Evolutionary conservation across 2,113 vertebrate species (phyloP), one percentile per base, ranked within the genome.

Genomic region (Marmota flaviventris): DNA sequence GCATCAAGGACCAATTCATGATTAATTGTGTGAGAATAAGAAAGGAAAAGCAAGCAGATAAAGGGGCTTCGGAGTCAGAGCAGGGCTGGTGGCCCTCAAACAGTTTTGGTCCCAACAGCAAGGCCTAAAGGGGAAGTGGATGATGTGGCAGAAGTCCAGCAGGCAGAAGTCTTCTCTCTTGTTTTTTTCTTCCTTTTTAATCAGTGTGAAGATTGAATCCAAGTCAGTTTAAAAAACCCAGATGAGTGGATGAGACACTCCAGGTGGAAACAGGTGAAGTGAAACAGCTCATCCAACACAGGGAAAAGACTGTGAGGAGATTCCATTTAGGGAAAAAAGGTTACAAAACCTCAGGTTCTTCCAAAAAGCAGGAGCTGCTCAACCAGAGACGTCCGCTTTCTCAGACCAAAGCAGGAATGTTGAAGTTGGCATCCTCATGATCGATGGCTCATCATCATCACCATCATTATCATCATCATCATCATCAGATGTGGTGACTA

Each of bases 191-290:
- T 65, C 29, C 32, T 76, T 79, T 65, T 85, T 53, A 58, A 72
- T 11, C 29, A 83, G 61, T 5, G 42, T 67, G 45, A 81, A 81
- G 34, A 87, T 16, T 12, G 25, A 75, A 82, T 61, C 39, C 58
- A 75, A 61, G 65, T 76, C 27, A 39, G 75, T 51, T 81, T 29
- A 70, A 86, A 42, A 96, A 94, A 91, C 67, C 16, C 39, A 83
- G 34, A 53, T 51, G 39, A 70, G 18, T 7, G 2, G 11, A 4
- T 13, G 27, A 63, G 39, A 29, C 17, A 32, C 37, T 78, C 75
- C 42, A 61, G 58, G 72, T 67, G 2, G 63, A 61, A 89, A 53
- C 18, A 76, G 77, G 65, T 29, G 9, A 70, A 20, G 4, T 56
- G 73, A 82, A 24, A 16, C 51, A 95, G 56, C 8, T 77, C 25